Evolutionary conservation across 2,113 vertebrate species (phyloP).

Genomic region (Cephalopterus ornatus): DNA sequence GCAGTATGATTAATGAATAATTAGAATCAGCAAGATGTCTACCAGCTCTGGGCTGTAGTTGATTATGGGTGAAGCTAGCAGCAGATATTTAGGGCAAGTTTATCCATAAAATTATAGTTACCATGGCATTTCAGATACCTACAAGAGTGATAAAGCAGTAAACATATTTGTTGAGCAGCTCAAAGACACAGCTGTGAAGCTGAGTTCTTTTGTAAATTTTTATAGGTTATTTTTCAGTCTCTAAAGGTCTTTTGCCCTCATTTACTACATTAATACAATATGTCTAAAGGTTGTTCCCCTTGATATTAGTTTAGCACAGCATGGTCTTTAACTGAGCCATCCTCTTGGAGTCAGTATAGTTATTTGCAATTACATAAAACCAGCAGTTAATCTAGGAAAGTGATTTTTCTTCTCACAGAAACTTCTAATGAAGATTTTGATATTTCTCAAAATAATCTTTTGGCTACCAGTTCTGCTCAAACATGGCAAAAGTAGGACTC

Average conservation of each 20-base stretch:
- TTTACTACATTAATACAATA: not conserved
- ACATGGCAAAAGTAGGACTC: not conserved
- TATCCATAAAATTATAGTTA: conserved; percentile 8
- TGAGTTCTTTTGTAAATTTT: not conserved
- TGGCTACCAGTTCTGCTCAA: not conserved
- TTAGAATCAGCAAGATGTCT: not conserved
- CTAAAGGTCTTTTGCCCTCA: not conserved
- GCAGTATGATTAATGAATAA: not conserved
- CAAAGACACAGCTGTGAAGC: not conserved
- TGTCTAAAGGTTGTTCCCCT: not conserved
- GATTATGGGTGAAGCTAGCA: not conserved
- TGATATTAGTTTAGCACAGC: not conserved
- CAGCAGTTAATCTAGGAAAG: not conserved
- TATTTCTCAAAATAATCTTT: not conserved
- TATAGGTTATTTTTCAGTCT: conserved; percentile 3
- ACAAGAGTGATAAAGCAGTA: not conserved
- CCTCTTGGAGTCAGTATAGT: not conserved
- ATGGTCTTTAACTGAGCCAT: not conserved
- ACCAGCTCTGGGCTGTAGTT: not conserved
- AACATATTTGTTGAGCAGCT: not conserved
- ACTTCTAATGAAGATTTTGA: not conserved
- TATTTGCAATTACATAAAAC: not conserved
- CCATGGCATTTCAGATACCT: conserved; percentile 14
- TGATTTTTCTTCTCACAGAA: conserved; percentile 23
- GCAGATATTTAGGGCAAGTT: not conserved